A percentile compares a stretch with the other conserved stretches of the same genome.
Evolutionary conservation across 2,797 vertebrate genomes (phyloP).

Genomic region (Dromococcyx pavoninus): DNA sequence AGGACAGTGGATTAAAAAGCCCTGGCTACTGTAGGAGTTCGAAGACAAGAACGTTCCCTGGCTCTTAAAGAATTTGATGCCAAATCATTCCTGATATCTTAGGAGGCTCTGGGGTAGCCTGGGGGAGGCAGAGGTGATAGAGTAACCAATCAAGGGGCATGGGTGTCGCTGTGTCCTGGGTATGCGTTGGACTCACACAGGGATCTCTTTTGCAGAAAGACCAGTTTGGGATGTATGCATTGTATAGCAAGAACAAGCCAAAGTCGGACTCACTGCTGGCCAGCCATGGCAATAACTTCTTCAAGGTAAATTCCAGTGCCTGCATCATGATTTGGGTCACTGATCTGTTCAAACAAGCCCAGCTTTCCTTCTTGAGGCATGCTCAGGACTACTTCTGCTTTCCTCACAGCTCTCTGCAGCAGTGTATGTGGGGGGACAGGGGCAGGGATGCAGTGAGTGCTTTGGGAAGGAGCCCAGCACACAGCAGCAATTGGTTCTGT

Average conservation of each 20-base stretch:
- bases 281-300: constrained; percentile 89
- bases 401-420: not conserved
- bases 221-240: constrained; percentile 91
- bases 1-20: not conserved
- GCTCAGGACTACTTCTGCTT: not conserved
- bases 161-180: not conserved
- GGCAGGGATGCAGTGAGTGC: fast-evolving
- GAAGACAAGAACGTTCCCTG: not conserved
- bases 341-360: not conserved
- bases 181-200: fast-evolving
- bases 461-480: not conserved
- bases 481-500: not conserved
- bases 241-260: constrained; percentile 98
- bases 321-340: fast-evolving
- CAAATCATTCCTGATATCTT: not conserved
- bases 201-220: constrained; percentile 81
- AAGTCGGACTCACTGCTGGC: constrained; percentile 88
- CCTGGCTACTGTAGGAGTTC: not conserved
- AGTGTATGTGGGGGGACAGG: not conserved
- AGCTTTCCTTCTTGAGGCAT: fast-evolving
- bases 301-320: constrained; percentile 81
- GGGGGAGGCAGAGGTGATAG: not conserved
- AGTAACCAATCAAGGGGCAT: not conserved
- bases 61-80: not conserved
- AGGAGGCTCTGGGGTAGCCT: not conserved